These are phyloP conservation scores for Xestia ashworthii DNA, from an alignment of 2,888 invertebrate genomes.

Conservation along the genomic window DNA sequence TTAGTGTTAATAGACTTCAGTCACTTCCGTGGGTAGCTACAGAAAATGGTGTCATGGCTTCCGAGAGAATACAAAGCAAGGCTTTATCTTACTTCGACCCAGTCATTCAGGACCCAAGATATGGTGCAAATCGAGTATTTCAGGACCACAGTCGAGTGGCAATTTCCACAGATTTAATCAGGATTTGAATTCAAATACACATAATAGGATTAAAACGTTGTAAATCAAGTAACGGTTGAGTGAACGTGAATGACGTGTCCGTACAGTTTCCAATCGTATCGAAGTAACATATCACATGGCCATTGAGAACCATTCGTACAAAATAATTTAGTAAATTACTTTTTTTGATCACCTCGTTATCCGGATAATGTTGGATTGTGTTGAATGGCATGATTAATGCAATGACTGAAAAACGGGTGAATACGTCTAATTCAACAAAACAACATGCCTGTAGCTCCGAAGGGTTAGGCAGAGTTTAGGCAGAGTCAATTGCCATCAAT, in stretches of 20 bases:
- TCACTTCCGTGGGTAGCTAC: conserved; percentile 23
- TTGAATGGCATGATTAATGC: conserved; percentile 50
- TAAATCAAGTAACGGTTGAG: conserved; percentile 72
- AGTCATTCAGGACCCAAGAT: conserved; percentile 34
- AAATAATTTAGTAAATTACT: conserved; percentile 67
- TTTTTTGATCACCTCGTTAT: conserved; percentile 63
- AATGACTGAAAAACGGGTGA: conserved; percentile 28
- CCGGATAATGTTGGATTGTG: conserved; percentile 49
- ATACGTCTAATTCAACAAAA: neutral
- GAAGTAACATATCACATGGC: conserved; percentile 69
- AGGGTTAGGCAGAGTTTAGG: no score
- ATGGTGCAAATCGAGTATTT: conserved; percentile 34
- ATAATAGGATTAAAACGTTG: conserved; percentile 71
- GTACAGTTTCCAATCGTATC: conserved; percentile 67
- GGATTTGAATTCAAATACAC: conserved; percentile 62
- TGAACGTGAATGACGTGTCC: conserved; percentile 73
- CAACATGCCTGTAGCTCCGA: no score
- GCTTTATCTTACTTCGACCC: conserved; percentile 34
- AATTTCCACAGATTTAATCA: conserved; percentile 62
- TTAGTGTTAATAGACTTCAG: conserved; percentile 26
- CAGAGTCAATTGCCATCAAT: no score
- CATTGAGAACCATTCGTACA: conserved; percentile 69
- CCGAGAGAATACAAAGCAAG: conserved; percentile 41
- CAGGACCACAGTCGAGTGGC: conserved; percentile 42
- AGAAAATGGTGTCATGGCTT: conserved; percentile 42